Conservation (phyloP, 1,140 invertebrate genomes). For the Archegozetes longisetosus region DNA sequence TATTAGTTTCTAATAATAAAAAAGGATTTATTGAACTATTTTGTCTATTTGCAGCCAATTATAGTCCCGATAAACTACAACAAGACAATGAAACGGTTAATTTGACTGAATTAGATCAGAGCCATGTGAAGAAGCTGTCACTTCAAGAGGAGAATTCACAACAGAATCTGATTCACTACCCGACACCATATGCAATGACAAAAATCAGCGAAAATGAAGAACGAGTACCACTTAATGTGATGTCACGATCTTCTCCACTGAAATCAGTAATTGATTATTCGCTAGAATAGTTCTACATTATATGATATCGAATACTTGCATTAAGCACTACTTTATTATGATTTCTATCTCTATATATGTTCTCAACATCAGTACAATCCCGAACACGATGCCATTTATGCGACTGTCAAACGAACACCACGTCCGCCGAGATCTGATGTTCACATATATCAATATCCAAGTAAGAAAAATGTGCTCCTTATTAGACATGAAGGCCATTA, state of each 20-base stretch:
- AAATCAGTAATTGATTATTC: not conserved
- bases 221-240: slow-evolving; percentile 1
- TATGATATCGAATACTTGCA: not conserved
- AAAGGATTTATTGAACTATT: not conserved
- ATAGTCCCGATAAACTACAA: slow-evolving; percentile 1
- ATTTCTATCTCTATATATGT: not conserved
- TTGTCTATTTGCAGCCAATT: not conserved
- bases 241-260: not conserved
- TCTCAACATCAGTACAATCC: not conserved
- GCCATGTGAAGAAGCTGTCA: not conserved
- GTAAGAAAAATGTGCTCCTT: not conserved
- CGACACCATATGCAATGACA: slow-evolving; percentile 17
- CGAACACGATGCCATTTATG: slow-evolving; percentile 12
- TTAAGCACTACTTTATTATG: not conserved
- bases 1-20: not conserved
- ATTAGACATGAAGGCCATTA: not conserved
- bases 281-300: not conserved
- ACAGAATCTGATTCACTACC: not conserved
- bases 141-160: not conserved
- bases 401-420: slow-evolving; percentile 11
- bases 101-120: not conserved
- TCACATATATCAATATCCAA: slow-evolving; percentile 13
- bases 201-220: slow-evolving; percentile 9
- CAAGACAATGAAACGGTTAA: not conserved
- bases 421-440: slow-evolving; percentile 4